Base-by-base conservation (phyloP, 2,797 vertebrate genomes). In the Muscicapa striata region DNA sequence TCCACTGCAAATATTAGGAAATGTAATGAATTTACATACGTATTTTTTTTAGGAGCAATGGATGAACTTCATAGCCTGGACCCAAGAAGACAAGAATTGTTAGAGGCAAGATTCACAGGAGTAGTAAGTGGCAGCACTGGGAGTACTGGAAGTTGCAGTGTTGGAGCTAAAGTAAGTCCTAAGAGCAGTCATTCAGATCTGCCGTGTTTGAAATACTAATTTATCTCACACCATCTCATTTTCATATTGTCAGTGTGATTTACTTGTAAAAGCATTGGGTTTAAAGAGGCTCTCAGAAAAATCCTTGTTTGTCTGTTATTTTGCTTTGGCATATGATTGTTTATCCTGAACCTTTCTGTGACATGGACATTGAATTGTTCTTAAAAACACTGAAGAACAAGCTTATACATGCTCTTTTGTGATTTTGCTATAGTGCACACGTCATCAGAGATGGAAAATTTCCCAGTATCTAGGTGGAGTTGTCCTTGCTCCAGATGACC, bases 61-160 rank as follows among this genome's bases (percentile, higher is more conserved):
- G 99, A 99, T 98, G 99, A 99, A 96, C 98, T 99, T 98, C 99
- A 99, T 97, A 99, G 99, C 97, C 98, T 99, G 98, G 99, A 99
- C 98, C 99, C 99, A 97, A 98, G 99, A 98, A 98, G 99, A 94
- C 99, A 99, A 97, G 99, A 99, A 98, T 98, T 99, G 96, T 95
- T 99, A 97, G 99, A 99, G 98, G 99, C 99, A 92, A 98, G 99
- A 95, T 99, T 99, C 97, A 99, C 99, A 43, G 99, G 99, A 77
- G 99, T 98, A 80, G 99, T 99, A 90, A 99, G 99, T 93, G 99
- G 99, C 89, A 99, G 99, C 97, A 99, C 99, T 11, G 99, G 99
- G 91, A 99, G 99, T 97, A 99, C 99, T 8, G 99, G 99, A 94
- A 99, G 99, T 97, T 98, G 98, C 97, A 99, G 99, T 55, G 99